Conservation (phyloP, 1,140 invertebrate species). For the Berghia stephanieae region DNA sequence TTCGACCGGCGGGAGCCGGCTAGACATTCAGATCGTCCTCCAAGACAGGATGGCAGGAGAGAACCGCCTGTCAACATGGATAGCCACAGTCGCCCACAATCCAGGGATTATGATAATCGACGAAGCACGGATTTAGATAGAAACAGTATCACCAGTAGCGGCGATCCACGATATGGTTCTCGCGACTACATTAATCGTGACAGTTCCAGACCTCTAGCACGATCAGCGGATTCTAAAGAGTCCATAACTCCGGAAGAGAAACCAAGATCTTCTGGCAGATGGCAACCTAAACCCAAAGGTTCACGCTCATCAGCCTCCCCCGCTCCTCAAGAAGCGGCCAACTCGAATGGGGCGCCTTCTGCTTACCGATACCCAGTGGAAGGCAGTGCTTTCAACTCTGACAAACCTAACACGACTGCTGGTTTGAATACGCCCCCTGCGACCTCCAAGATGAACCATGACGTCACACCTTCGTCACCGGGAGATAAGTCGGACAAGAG, state of each 20-base stretch:
- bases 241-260: neutral
- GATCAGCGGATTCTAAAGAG: neutral
- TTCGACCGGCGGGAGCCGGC: neutral
- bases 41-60: too few species aligned
- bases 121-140: neutral
- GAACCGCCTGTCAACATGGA: too few species aligned
- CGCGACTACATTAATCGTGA: neutral
- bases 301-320: neutral
- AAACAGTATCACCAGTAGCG: neutral
- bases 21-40: too few species aligned
- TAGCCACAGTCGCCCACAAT: too few species aligned
- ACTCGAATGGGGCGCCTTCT: conserved; percentile 22
- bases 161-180: too few species aligned
- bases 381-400: conserved; percentile 27
- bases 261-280: neutral
- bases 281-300: conserved; percentile 26
- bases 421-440: conserved; percentile 25
- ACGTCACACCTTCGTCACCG: neutral
- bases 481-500: neutral
- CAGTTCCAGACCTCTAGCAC: neutral
- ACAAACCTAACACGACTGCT: neutral
- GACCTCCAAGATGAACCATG: conserved; percentile 9
- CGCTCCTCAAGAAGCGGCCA: neutral
- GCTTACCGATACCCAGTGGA: conserved; percentile 23
- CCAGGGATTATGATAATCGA: conserved; percentile 8